Percentiles rank a stretch among this genome's conserved stretches.
Evolutionary conservation across 2,888 invertebrate genomes (phyloP).

Genomic region (Priocnemis perturbator): DNA sequence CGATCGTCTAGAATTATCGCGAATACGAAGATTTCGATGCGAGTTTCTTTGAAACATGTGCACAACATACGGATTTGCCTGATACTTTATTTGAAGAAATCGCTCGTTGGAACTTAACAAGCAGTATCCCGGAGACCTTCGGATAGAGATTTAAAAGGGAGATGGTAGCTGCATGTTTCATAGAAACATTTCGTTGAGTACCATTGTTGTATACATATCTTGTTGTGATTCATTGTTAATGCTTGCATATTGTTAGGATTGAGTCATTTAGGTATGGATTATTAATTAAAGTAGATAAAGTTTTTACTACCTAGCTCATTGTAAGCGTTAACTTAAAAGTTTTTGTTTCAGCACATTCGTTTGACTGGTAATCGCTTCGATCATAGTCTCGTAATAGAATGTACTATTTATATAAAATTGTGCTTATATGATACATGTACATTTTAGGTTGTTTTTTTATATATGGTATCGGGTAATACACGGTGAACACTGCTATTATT

Average conservation of each 20-base stretch:
- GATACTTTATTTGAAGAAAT: too few relatives aligned
- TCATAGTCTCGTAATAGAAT: constrained; percentile 47
- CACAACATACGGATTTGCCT: too few relatives aligned
- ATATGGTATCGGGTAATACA: constrained; percentile 32
- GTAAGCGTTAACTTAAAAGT: constrained; percentile 67
- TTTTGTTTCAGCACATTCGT: constrained; percentile 73
- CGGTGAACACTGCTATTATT: constrained; percentile 26
- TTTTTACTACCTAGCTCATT: constrained; percentile 69
- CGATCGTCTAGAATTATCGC: too few relatives aligned
- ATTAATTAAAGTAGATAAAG: constrained; percentile 74
- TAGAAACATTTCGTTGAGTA: constrained; percentile 70
- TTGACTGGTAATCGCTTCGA: constrained; percentile 69
- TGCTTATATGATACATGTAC: constrained; percentile 30
- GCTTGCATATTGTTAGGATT: constrained; percentile 76
- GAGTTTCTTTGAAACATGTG: too few relatives aligned
- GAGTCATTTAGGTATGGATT: constrained; percentile 76
- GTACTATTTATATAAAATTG: constrained; percentile 43
- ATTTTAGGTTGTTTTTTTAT: constrained; percentile 36
- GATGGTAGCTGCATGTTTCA: constrained; percentile 68
- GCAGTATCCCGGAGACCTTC: constrained; percentile 48
- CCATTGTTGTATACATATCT: constrained; percentile 75
- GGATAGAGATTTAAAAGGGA: constrained; percentile 61
- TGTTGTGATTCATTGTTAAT: constrained; percentile 76
- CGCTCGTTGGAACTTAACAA: too few relatives aligned
- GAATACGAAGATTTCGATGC: too few relatives aligned